Conservation (phyloP, 2,113 vertebrate species). For the Lynx canadensis region DNA sequence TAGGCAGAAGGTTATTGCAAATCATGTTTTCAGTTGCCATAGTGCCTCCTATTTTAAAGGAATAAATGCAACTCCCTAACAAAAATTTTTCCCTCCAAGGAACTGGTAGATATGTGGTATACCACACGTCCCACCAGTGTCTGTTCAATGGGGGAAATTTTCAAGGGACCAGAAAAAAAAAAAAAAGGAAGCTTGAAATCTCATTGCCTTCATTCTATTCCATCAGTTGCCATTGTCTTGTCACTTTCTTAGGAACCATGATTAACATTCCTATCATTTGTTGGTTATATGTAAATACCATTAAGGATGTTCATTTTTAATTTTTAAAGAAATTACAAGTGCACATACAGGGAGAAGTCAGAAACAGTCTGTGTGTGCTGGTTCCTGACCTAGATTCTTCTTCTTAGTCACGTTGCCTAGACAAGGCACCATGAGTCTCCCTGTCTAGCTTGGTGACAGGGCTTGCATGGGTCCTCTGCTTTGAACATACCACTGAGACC, state of each 20-base stretch:
- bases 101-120: neutral
- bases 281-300: neutral
- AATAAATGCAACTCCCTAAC: constrained; percentile 23
- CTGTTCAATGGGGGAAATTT: neutral
- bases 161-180: neutral
- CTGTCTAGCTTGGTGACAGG: neutral
- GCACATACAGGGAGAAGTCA: neutral
- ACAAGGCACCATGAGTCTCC: neutral
- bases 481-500: neutral
- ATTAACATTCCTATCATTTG: neutral
- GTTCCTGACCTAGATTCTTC: neutral
- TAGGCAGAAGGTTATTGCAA: constrained; percentile 16
- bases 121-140: neutral
- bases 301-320: neutral
- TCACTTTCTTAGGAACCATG: neutral
- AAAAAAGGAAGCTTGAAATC: neutral
- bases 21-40: constrained; percentile 42
- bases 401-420: neutral
- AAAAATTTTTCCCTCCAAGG: constrained; percentile 29
- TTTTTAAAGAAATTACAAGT: neutral
- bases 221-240: neutral
- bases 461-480: neutral
- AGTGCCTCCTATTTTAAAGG: constrained; percentile 49
- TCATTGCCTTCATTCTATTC: neutral
- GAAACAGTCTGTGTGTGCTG: neutral